Evolutionary conservation across 2,797 vertebrate genomes (phyloP), one percentile per base, ranked within the genome.

Genomic region (Bufotes viridis): DNA sequence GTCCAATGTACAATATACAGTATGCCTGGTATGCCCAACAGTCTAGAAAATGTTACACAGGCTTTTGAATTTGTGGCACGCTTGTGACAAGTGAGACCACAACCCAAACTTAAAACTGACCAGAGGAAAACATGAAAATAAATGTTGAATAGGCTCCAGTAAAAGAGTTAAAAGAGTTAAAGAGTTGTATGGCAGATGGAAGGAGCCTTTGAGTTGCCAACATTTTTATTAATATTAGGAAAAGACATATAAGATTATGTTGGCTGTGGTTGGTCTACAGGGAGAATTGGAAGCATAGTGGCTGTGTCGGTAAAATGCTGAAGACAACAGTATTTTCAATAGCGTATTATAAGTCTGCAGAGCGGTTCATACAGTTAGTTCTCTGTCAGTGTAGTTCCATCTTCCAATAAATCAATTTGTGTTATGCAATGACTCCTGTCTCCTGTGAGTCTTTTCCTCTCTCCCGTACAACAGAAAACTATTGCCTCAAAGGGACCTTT

Each of bases 371-470:
- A 81, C 82, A 88, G 87, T 80, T 88, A 88, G 82, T 80, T 72
- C 65, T 88, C 82, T 85, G 87, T 88, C 87, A 88, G 42, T 81
- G 24, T 85, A 88, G 76, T 81, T 82, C 61, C 74, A 86, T 67
- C 80, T 82, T 86, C 24, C 84, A 86, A 89, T 89, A 78, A 89
- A 82, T 83, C 84, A 89, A 63, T 89, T 89, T 86, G 82, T 89
- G 79, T 82, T 86, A 86, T 87, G 74, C 80, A 82, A 78, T 85
- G 78, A 86, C 55, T 86, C 78, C 84, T 86, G 87, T 88, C 76
- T 88, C 87, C 57, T 53, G 82, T 61, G 84, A 86, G 72, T 78
- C 84, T 86, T 89, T 89, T 86, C 29, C 53, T 89, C 53, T 87
- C 84, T 70, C 72, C 78, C 63, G 79, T 85, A 81, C 87, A 88